phyloP scores from a whole-genome alignment of 2,888 invertebrate species.

The Cloeon dipterum region DNA sequence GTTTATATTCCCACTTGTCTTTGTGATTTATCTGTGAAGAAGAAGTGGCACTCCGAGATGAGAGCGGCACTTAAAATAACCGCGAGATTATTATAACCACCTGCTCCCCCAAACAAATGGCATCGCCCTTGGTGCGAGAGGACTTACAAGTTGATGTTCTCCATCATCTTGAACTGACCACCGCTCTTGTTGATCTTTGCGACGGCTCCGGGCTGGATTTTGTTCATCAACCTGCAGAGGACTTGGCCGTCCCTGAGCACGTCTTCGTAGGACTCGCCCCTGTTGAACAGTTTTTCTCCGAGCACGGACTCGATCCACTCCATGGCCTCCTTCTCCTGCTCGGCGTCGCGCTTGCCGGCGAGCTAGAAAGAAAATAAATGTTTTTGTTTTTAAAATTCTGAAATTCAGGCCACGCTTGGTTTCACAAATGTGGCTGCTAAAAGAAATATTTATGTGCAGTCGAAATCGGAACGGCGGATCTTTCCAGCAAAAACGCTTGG shows the following conservation, averaged over 20 bases:
- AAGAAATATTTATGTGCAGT: too few relatives aligned
- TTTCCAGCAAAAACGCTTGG: too few relatives aligned
- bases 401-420: background rate
- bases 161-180: slow-evolving; percentile 99
- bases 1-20: too few relatives aligned
- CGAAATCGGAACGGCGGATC: too few relatives aligned
- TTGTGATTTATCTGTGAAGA: too few relatives aligned
- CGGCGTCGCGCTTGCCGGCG: slow-evolving; percentile 57
- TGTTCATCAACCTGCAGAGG: slow-evolving; percentile 87
- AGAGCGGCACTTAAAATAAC: too few relatives aligned
- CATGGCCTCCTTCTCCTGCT: slow-evolving; percentile 70
- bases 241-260: slow-evolving; percentile 78
- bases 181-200: slow-evolving; percentile 81
- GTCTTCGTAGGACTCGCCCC: slow-evolving; percentile 62
- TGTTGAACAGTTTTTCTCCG: slow-evolving; percentile 73
- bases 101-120: too few relatives aligned
- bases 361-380: slow-evolving; percentile 27
- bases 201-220: slow-evolving; percentile 67
- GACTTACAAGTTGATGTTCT: slow-evolving; percentile 90
- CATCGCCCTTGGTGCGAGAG: too few relatives aligned
- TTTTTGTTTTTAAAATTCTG: slow-evolving; percentile 2
- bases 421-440: too few relatives aligned
- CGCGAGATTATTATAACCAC: too few relatives aligned
- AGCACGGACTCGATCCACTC: slow-evolving; percentile 77
- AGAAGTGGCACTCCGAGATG: too few relatives aligned